phyloP scores from a whole-genome alignment of 1,140 invertebrate species.

The Pachyrhynchus sulphureomaculatus region DNA sequence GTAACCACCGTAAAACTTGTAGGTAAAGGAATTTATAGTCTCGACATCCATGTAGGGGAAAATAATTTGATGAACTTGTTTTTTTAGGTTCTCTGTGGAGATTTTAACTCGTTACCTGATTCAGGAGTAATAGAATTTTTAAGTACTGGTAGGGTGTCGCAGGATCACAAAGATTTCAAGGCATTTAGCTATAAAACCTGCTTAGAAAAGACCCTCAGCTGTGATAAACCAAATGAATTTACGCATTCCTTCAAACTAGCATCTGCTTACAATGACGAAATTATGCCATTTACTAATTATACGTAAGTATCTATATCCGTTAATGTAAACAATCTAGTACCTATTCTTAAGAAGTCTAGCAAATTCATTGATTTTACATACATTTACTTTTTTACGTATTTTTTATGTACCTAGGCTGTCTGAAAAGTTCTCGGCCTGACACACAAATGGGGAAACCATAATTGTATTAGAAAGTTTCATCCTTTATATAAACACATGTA shows the following conservation, averaged over 20 bases:
- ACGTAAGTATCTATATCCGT: conserved; percentile 89
- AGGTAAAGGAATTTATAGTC: too few relatives aligned
- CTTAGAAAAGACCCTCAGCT: conserved; percentile 83
- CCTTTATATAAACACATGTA: too few relatives aligned
- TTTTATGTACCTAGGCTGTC: too few relatives aligned
- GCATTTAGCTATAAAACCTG: conserved; percentile 91
- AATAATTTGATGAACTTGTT: neutral
- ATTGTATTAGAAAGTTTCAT: too few relatives aligned
- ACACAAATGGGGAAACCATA: too few relatives aligned
- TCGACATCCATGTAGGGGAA: neutral
- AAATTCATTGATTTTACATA: neutral
- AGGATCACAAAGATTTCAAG: conserved; percentile 95
- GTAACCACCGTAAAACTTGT: too few relatives aligned
- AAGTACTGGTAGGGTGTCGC: conserved; percentile 81
- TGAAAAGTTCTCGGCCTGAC: too few relatives aligned
- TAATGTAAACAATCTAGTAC: too few relatives aligned
- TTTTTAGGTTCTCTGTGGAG: conserved; percentile 86
- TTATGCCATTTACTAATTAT: conserved; percentile 98
- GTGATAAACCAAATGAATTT: conserved; percentile 83
- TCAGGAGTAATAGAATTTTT: conserved; percentile 98
- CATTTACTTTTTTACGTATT: too few relatives aligned
- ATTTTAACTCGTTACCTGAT: conserved; percentile 98
- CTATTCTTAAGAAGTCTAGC: too few relatives aligned
- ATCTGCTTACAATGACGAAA: conserved; percentile 90
- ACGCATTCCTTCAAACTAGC: conserved; percentile 94